Conservation (phyloP, 2,888 invertebrate species). For the Leucophenga maculata region DNA sequence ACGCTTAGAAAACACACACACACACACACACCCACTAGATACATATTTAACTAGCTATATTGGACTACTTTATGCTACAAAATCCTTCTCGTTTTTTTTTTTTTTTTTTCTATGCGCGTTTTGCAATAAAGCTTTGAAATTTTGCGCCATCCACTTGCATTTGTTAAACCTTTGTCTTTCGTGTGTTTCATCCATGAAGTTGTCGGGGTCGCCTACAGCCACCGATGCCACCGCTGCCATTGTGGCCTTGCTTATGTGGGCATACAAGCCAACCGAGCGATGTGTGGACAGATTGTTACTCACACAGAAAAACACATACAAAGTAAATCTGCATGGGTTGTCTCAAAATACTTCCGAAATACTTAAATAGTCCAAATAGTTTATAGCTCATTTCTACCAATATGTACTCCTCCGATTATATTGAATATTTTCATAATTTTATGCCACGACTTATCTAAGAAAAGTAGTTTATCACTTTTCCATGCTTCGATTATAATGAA, state of each 20-base stretch:
- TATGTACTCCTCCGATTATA: not conserved
- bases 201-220: not conserved
- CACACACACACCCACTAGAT: too few species aligned
- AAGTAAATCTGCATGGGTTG: not conserved
- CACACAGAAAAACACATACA: constrained; percentile 23
- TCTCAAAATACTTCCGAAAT: too few species aligned
- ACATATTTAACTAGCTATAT: too few species aligned
- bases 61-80: too few species aligned
- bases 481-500: too few species aligned
- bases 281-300: constrained; percentile 4
- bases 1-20: too few species aligned
- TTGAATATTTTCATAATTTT: too few species aligned
- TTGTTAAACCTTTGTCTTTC: not conserved
- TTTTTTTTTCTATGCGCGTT: too few species aligned
- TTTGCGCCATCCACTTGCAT: too few species aligned
- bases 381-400: not conserved
- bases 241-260: constrained; percentile 53
- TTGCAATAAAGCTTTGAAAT: not conserved
- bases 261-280: constrained; percentile 27
- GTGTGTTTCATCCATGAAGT: not conserved
- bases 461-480: too few species aligned
- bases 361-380: not conserved
- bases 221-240: constrained; percentile 46
- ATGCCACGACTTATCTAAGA: too few species aligned
- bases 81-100: too few species aligned